A percentile compares a stretch with the other conserved stretches of the same genome.
These are phyloP conservation scores for Rapana venosa DNA, from an alignment of 2,888 invertebrate genomes.

Conservation along the genomic window DNA sequence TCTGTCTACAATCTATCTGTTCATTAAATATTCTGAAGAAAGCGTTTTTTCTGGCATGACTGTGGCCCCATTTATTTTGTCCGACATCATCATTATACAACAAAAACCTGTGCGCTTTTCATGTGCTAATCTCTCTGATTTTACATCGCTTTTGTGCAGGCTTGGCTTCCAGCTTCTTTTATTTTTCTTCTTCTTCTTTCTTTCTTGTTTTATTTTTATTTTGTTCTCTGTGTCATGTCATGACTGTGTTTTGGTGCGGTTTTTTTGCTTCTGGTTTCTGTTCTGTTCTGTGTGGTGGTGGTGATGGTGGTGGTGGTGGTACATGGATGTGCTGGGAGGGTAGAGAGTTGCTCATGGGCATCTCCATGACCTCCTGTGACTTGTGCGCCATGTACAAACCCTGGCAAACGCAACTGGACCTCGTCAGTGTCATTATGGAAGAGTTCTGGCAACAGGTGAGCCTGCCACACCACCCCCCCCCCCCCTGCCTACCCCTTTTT, in stretches of 20 bases:
- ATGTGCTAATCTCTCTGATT: neutral
- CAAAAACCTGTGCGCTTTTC: neutral
- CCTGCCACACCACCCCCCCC: too few species aligned
- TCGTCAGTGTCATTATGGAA: conserved; percentile 86
- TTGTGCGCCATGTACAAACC: conserved; percentile 91
- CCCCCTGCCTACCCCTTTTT: too few species aligned
- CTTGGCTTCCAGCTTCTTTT: neutral
- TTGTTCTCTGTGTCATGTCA: too few species aligned
- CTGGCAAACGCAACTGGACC: conserved; percentile 89
- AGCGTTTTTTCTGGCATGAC: too few species aligned
- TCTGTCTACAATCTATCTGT: too few species aligned
- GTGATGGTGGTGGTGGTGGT: conserved; percentile 8
- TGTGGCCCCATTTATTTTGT: too few species aligned
- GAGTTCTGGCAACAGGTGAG: conserved; percentile 78
- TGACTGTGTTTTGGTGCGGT: neutral
- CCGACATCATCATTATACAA: neutral
- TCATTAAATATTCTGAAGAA: too few species aligned
- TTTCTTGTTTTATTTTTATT: neutral
- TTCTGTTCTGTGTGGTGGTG: conserved; percentile 28
- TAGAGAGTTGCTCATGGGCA: conserved; percentile 85
- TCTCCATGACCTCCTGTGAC: conserved; percentile 91
- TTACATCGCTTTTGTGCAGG: neutral
- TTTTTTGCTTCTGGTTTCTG: neutral
- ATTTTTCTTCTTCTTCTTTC: neutral
- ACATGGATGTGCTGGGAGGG: conserved; percentile 80